These are phyloP conservation scores for Noctua fimbriata DNA, from an alignment of 2,888 invertebrate species.

Conservation along the genomic window DNA sequence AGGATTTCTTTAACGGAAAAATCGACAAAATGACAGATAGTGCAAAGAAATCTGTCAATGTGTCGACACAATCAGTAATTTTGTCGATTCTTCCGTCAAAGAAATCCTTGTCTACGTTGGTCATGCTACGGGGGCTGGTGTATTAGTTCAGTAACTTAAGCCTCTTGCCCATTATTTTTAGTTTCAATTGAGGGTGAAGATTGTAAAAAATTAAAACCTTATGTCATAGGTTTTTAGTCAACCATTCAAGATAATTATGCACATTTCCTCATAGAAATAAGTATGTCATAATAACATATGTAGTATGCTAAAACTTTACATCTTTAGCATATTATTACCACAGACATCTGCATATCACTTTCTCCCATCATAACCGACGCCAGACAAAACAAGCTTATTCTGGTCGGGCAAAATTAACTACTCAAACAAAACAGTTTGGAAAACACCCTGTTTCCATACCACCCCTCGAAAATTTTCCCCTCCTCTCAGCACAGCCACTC, in stretches of 20 bases:
- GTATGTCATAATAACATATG: not conserved
- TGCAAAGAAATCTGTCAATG: too few species aligned
- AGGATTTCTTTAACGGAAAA: too few species aligned
- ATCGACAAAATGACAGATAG: too few species aligned
- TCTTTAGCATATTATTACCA: constrained; percentile 2
- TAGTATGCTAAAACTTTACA: not conserved
- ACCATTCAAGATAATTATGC: not conserved
- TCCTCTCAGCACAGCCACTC: constrained; percentile 65
- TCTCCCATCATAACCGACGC: not conserved
- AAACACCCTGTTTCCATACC: constrained; percentile 58
- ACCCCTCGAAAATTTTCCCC: constrained; percentile 59
- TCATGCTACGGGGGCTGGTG: too few species aligned
- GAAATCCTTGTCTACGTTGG: too few species aligned
- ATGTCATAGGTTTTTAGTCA: not conserved
- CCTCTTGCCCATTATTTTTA: not conserved
- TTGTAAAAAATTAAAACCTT: not conserved
- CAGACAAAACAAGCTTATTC: constrained; percentile 3
- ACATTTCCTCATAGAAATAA: not conserved
- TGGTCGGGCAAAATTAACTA: constrained; percentile 8
- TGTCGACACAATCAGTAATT: too few species aligned
- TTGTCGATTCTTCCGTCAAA: too few species aligned
- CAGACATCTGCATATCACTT: constrained; percentile 3
- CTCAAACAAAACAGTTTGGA: constrained; percentile 27
- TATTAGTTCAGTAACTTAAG: not conserved
- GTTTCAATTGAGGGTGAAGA: not conserved